A percentile compares a stretch with the other conserved stretches of the same genome.
Evolutionary conservation across 2,113 vertebrate genomes (phyloP).

Genomic region (Physeter macrocephalus): DNA sequence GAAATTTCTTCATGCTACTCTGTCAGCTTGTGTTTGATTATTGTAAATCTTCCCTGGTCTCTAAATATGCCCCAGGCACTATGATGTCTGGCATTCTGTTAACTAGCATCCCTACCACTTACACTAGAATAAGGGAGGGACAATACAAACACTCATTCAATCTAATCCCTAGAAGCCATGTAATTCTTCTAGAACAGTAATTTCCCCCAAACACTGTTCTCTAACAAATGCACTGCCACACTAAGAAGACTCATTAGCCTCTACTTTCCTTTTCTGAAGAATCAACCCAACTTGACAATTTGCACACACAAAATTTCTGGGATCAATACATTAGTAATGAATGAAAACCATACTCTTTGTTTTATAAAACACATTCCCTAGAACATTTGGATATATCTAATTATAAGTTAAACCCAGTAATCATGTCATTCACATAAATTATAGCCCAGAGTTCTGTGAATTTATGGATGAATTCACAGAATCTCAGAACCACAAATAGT

Average conservation of each 20-base stretch:
- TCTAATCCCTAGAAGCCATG: constrained; percentile 41
- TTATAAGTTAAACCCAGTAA: constrained; percentile 7
- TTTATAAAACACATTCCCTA: background rate
- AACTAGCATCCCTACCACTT: constrained; percentile 48
- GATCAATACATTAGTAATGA: background rate
- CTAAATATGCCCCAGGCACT: constrained; percentile 70
- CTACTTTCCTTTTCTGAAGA: constrained; percentile 13
- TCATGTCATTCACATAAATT: background rate
- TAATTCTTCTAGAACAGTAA: background rate
- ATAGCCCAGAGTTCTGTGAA: background rate
- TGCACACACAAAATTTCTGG: background rate
- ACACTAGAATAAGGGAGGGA: background rate
- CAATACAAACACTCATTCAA: background rate
- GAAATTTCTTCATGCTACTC: constrained; percentile 83
- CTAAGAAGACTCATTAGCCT: background rate
- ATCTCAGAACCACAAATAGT: background rate
- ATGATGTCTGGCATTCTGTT: constrained; percentile 54
- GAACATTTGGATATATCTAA: background rate
- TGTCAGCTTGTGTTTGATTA: constrained; percentile 82
- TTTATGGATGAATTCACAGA: background rate
- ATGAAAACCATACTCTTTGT: background rate
- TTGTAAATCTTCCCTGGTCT: constrained; percentile 77
- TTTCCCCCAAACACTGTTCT: background rate
- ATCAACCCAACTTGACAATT: background rate
- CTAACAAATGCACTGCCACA: background rate